Evolutionary conservation across 2,888 invertebrate genomes (phyloP).

Genomic region (Coleophora flavipennella): DNA sequence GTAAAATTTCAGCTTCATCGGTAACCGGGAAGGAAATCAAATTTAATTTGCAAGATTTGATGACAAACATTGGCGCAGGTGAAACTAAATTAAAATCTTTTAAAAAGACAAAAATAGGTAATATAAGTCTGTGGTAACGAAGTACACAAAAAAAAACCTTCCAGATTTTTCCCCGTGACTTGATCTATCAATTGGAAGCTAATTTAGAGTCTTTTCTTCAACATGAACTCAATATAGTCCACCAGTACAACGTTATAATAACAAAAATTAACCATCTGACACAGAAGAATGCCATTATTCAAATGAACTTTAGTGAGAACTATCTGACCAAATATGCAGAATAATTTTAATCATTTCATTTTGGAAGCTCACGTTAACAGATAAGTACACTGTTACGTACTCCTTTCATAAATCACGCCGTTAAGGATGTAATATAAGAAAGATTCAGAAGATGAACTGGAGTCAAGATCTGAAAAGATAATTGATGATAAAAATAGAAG

Average conservation of each 20-base stretch:
- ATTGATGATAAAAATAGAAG: constrained; percentile 13
- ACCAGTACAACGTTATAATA: constrained; percentile 10
- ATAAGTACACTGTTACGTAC: constrained; percentile 16
- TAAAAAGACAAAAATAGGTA: no score
- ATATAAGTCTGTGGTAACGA: no score
- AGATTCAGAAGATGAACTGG: constrained; percentile 7
- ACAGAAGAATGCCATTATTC: constrained; percentile 6
- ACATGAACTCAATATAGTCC: constrained; percentile 10
- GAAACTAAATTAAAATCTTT: no score
- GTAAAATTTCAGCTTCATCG: no score
- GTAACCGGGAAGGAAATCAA: no score
- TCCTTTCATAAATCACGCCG: constrained; percentile 12
- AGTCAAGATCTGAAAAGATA: constrained; percentile 11
- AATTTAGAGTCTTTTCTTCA: constrained; percentile 1
- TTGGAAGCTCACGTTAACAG: constrained; percentile 9
- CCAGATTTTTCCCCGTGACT: background rate
- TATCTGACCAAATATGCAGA: constrained; percentile 6
- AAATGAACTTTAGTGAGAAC: constrained; percentile 10
- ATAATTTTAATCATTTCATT: constrained; percentile 8
- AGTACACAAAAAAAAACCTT: background rate
- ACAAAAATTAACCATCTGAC: constrained; percentile 7
- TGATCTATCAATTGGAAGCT: constrained; percentile 1
- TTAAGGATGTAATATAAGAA: constrained; percentile 13
- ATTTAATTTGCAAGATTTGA: no score
- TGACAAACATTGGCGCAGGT: no score